Evolutionary conservation across 2,113 vertebrate genomes (phyloP), one percentile per base, ranked within the genome.

Genomic region (Procapra przewalskii): DNA sequence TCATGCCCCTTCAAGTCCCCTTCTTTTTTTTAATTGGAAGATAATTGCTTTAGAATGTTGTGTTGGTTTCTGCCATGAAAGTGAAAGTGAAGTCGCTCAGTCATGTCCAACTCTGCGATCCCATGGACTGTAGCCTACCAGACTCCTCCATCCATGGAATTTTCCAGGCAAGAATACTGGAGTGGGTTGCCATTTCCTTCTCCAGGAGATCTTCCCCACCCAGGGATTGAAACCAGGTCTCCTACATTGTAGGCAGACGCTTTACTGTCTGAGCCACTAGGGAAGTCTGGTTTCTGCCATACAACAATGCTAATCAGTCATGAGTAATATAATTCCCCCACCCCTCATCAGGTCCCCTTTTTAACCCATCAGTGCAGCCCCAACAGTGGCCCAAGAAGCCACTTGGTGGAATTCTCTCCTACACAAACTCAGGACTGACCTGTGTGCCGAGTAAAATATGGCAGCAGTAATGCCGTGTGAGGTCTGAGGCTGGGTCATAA

Each of bases 51-150:
- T 71, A 40, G n/a, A 40, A 71, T 40, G n/a, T 71, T 71, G n/a
- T 71, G n/a, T 71, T 40, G n/a, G 67, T 40, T 71, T 40, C 67
- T 71, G 67, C 67, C 67, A 12, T 71, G 29, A 33, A 14, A 33
- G 59, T 62, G 29, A 62, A 62, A 62, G 60, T 62, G 29, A 62
- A 62, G 60, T 62, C 3, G 3, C 6, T 62, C 60, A 62, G 29
- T 33, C 29, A 0, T 3, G 60, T 62, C 60, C 1, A 13, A 62
- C 60, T 62, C 60, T 62, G 29, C 0, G 3, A 62, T 6, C 13
- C 14, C 29, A 33, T 33, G 60, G 60, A 62, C 60, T 62, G 29
- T 33, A 62, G 29, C 60, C 29, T 62, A 62, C 29, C 29, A 62
- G 60, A 62, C 60, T 31, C 29, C 29, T 62, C 29, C 60, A 62